phyloP scores from a whole-genome alignment of 2,113 vertebrate genomes.

The Pseudopipra pipra region DNA sequence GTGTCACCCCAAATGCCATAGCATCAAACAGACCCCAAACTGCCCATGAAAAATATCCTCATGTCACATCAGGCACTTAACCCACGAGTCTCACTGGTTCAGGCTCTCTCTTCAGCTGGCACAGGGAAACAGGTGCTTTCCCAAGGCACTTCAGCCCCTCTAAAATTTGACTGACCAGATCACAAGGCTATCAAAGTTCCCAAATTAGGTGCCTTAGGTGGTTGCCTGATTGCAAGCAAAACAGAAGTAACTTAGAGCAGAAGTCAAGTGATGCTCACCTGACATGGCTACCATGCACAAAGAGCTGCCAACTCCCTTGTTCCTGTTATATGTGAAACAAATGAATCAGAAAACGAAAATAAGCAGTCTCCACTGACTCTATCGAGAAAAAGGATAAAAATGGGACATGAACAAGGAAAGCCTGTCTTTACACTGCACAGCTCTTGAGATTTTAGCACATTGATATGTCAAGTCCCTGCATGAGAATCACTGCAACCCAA shows the following conservation, averaged over 20 bases:
- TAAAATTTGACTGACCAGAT: not conserved
- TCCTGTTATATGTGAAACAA: not conserved
- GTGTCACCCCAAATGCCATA: not conserved
- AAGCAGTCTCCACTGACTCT: not conserved
- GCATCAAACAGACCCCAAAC: not conserved
- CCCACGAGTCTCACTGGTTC: rapidly evolving
- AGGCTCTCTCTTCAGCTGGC: not conserved
- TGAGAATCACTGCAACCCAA: not conserved
- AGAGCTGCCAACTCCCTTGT: not conserved
- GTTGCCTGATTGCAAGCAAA: not conserved
- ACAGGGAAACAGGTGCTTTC: not conserved
- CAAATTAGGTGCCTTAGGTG: not conserved
- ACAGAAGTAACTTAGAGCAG: not conserved
- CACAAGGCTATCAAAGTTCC: not conserved
- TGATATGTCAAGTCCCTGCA: not conserved
- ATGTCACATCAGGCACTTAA: rapidly evolving
- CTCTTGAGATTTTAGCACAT: not conserved
- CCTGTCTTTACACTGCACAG: not conserved
- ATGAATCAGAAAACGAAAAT: not conserved
- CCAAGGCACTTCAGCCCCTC: not conserved
- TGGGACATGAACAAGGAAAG: not conserved
- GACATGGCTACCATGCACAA: not conserved
- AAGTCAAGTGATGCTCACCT: not conserved
- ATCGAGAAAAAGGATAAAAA: not conserved
- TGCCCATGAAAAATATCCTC: not conserved